Evolutionary conservation across 2,113 vertebrate genomes (phyloP).

Genomic region (Hydropotes inermis): DNA sequence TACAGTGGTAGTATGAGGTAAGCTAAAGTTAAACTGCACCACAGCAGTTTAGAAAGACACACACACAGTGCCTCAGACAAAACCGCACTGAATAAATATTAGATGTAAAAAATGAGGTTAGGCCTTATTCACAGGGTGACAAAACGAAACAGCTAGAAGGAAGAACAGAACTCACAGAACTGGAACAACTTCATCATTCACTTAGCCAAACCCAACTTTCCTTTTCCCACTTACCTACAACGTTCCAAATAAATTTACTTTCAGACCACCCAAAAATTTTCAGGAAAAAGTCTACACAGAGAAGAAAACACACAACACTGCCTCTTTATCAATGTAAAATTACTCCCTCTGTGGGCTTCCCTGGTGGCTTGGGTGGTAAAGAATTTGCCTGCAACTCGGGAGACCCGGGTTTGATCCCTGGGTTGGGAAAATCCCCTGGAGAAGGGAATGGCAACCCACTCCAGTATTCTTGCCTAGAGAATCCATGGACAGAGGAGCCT

Average conservation of each 20-base stretch:
- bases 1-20: not conserved
- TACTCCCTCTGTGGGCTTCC: not conserved
- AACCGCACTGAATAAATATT: not conserved
- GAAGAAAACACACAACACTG: not conserved
- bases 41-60: conserved; percentile 12
- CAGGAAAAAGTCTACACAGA: not conserved
- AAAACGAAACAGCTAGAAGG: not conserved
- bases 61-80: not conserved
- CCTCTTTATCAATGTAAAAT: not conserved
- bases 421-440: not conserved
- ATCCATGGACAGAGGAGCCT: not conserved
- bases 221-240: not conserved
- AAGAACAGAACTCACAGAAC: not conserved
- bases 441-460: not conserved
- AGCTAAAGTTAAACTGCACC: not conserved
- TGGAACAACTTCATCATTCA: not conserved
- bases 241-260: not conserved
- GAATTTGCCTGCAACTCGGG: not conserved
- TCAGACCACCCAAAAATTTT: not conserved
- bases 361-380: not conserved
- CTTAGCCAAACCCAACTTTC: not conserved
- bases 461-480: not conserved
- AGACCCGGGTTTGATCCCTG: not conserved
- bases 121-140: not conserved
- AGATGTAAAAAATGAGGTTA: not conserved